These are phyloP conservation scores for Channa striata DNA, from an alignment of 2,797 vertebrate genomes.

Conservation along the genomic window DNA sequence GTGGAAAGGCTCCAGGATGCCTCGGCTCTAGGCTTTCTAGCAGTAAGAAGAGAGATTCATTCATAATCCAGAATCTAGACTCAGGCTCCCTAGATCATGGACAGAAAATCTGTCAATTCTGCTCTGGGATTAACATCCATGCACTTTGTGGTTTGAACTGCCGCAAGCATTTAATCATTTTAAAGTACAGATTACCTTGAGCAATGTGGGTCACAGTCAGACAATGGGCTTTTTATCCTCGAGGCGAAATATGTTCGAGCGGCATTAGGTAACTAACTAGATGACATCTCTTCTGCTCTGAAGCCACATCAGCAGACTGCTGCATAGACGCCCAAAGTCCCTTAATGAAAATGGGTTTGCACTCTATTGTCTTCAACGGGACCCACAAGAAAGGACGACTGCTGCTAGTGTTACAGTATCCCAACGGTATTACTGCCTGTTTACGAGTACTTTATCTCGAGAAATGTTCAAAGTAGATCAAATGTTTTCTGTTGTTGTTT, in stretches of 20 bases:
- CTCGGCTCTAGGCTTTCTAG: slow-evolving; percentile 7
- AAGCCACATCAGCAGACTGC: no score
- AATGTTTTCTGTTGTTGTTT: neutral
- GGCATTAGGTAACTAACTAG: slow-evolving; percentile 40
- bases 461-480: neutral
- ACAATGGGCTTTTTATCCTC: slow-evolving; percentile 53
- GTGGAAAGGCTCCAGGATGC: slow-evolving; percentile 4
- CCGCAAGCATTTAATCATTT: slow-evolving; percentile 66
- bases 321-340: slow-evolving; percentile 2
- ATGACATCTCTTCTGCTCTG: slow-evolving; percentile 18
- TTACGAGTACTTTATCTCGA: neutral
- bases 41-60: neutral
- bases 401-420: slow-evolving; percentile 2
- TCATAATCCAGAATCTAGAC: slow-evolving; percentile 38
- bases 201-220: slow-evolving; percentile 69
- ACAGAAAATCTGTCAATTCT: slow-evolving; percentile 46
- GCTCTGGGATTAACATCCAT: slow-evolving; percentile 51
- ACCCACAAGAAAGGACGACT: neutral
- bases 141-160: slow-evolving; percentile 40
- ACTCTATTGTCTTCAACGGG: neutral
- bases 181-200: slow-evolving; percentile 68
- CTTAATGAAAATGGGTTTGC: neutral
- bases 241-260: slow-evolving; percentile 10
- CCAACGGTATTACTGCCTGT: neutral
- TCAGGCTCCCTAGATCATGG: slow-evolving; percentile 36